Conservation (phyloP, 2,888 invertebrate species). For the Crossocerus cetratus region DNA sequence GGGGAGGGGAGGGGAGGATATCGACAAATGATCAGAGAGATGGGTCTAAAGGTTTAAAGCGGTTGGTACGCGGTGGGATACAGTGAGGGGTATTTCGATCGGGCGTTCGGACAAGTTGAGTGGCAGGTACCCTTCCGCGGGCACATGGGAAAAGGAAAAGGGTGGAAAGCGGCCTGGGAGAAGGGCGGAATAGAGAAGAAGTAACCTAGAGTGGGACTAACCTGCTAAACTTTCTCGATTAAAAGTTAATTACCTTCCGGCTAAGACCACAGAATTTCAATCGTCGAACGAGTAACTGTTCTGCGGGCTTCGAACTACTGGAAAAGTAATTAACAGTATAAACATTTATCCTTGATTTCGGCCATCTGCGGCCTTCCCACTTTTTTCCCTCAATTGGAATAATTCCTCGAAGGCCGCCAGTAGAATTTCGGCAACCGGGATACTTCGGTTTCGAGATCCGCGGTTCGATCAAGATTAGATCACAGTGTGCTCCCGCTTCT, state of each 20-base stretch:
- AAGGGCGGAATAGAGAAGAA: conserved; percentile 43
- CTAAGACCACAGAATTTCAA: conserved; percentile 71
- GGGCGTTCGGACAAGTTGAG: conserved; percentile 68
- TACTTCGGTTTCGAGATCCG: background rate
- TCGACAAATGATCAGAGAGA: background rate
- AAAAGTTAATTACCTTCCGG: conserved; percentile 73
- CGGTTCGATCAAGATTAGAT: background rate
- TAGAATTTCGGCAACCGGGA: background rate
- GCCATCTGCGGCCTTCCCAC: background rate
- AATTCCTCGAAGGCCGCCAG: background rate
- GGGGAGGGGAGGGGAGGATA: background rate
- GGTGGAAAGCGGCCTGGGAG: conserved; percentile 5
- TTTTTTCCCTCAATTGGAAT: background rate
- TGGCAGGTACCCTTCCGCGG: conserved; percentile 52
- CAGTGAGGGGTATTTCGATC: conserved; percentile 48
- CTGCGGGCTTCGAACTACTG: conserved; percentile 51
- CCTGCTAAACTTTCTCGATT: conserved; percentile 70
- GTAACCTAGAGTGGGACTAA: conserved; percentile 48
- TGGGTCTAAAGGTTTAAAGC: background rate
- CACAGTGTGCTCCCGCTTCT: too few relatives aligned
- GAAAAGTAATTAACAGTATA: conserved; percentile 59
- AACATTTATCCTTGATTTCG: conserved; percentile 55
- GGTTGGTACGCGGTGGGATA: too few relatives aligned
- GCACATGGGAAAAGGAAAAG: conserved; percentile 40
- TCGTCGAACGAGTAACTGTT: conserved; percentile 69